Base-by-base conservation (phyloP, 2,888 invertebrate species). In the Tipula helvola region DNA sequence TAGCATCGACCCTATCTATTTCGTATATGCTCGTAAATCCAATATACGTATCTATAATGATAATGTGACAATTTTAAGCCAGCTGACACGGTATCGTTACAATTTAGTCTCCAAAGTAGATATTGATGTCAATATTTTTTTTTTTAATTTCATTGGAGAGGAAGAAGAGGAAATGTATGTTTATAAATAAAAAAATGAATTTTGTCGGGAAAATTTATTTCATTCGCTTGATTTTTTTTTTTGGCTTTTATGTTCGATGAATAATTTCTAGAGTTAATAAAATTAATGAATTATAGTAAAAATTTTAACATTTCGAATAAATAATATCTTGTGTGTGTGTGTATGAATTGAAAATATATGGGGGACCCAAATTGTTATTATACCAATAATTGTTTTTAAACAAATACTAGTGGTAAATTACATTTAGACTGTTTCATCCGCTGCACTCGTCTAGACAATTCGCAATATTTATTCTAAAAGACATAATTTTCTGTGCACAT, bases 1-100 rank as follows among this genome's bases (percentile, higher is more conserved):
- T 71, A 28, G 2, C 71, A 8, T 18, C 71, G 18, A 28, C 71
- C 71, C 28, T 28, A 71, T 71, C 28, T 52, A 52, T 5, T 41
- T n/a, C 13, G 47, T n/a, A 52, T 52, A n/a, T 52, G 2, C 47
- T 12, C 4, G 47, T 16, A 16, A 16, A 57, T 57, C 8, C 52
- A 16, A 52, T 16, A 16, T 71, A 71, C 71, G 28, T 71, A 71
- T 71, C 71, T 71, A 71, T 71, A 28, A 71, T 71, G 71, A 71
- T 71, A 71, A 71, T 71, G 71, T 71, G 71, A 71, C 71, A 71
- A 71, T 71, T 71, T 71, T 71, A 71, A 71, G 71, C 71, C 71
- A 71, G 71, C 71, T 71, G 71, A 71, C 71, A 71, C n/a, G 71
- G 28, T 71, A 71, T 71, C 71, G 28, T 71, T 71, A 71, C 71